Base-by-base conservation (phyloP, 1,140 invertebrate species). In the Drosophila subpulchrella region DNA sequence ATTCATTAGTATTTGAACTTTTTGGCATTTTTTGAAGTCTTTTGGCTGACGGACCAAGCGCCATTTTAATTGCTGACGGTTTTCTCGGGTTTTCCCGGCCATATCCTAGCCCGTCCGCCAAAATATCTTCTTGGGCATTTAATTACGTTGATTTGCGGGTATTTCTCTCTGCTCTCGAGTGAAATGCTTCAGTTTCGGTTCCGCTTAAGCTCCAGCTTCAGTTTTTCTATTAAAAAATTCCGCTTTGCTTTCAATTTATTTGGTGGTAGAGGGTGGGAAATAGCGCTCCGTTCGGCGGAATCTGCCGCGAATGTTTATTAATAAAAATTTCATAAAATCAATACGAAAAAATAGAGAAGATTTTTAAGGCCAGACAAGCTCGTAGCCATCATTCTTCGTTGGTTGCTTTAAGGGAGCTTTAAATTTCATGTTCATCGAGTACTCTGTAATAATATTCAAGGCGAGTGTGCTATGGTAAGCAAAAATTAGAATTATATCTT, bases 1-100 rank as follows among this genome's bases (percentile, higher is more conserved):
- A 91, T 91, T 91, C 90, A 91, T 91, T 91, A 91, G 90, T 90
- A 78, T 89, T 88, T 91, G 53, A 91, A 91, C 86, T 91, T 91
- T 91, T 78, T 89, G 82, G 90, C 77, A 84, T 90, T 90, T 89
- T 89, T 89, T 90, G 77, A 88, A 88, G 83, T 86, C 83, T 88
- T 88, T 88, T 75, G 78, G 83, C 65, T 71, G 82, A 78, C 68
- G 46, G 81, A 62, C 71, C 59, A 66, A 84, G 81, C 82, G 71
- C 78, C 83, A 75, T 88, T 88, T 88, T 85, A 85, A 85, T 85
- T 85, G 83, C 75, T 75, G 50, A 36, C 53, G 61, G 39, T 61
- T 71, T 66, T 46, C 57, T 46, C 46, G 20, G 46, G 36, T 51
- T 55, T 48, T 54, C 50, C 51, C 5, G 34, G 50, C 27, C 42